Conservation (phyloP, 2,888 invertebrate species). For the Caenorhabditis afra region DNA sequence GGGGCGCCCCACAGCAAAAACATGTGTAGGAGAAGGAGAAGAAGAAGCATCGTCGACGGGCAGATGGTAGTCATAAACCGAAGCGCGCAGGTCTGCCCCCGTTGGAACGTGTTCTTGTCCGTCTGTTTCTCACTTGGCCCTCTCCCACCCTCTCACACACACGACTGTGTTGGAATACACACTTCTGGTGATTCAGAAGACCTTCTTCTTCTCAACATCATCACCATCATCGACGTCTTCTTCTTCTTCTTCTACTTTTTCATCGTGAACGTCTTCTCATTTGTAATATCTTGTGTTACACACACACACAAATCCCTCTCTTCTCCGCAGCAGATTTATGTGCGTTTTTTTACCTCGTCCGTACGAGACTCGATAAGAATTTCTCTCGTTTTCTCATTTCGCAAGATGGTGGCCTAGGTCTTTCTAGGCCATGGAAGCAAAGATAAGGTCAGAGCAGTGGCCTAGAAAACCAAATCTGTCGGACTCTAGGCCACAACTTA, state of each 20-base stretch:
- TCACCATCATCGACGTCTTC: not conserved
- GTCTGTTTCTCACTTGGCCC: not conserved
- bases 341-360: too few species aligned
- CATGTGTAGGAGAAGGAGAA: not conserved
- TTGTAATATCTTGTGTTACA: not conserved
- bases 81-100: slow-evolving; percentile 1
- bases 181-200: not conserved
- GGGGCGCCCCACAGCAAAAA: too few species aligned
- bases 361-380: too few species aligned
- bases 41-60: not conserved
- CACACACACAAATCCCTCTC: too few species aligned
- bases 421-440: too few species aligned
- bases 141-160: not conserved
- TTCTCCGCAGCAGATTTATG: too few species aligned
- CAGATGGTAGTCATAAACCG: slow-evolving; percentile 9
- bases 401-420: too few species aligned
- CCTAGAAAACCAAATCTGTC: too few species aligned
- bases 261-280: slow-evolving; percentile 6
- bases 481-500: not conserved
- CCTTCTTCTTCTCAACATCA: not conserved
- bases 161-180: too few species aligned
- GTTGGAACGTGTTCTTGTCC: not conserved
- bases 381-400: too few species aligned
- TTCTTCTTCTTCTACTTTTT: not conserved
- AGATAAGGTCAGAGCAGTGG: not conserved